Conservation (phyloP, 2,888 invertebrate species). For the Drosophila paucipuncta region DNA sequence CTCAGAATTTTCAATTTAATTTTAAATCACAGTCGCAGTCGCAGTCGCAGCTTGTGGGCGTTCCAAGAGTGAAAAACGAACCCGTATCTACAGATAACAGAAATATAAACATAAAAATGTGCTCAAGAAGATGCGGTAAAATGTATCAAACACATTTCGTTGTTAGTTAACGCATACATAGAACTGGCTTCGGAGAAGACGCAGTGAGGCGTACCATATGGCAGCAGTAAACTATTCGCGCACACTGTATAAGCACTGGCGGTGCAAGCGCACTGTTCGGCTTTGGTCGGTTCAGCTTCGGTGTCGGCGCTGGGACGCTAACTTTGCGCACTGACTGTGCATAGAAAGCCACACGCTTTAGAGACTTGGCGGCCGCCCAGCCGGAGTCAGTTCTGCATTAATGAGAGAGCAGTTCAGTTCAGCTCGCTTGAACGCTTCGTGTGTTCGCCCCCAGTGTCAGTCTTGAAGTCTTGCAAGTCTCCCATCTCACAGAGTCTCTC, state of each 20-base stretch:
- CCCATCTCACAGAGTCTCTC: conserved; percentile 5
- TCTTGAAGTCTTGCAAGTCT: conserved; percentile 2
- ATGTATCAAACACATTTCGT: conserved; percentile 24
- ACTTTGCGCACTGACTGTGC: conserved; percentile 69
- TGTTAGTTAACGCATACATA: conserved; percentile 13
- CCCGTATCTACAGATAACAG: conserved; percentile 15
- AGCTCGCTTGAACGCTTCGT: conserved; percentile 70
- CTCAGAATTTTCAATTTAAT: conserved; percentile 51
- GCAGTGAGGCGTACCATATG: conserved; percentile 46
- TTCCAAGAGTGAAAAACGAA: conserved; percentile 24
- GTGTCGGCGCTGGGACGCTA: conserved; percentile 43
- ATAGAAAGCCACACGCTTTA: conserved; percentile 76
- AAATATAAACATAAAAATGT: conserved; percentile 35
- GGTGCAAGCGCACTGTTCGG: conserved; percentile 13
- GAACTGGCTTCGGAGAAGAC: conserved; percentile 33
- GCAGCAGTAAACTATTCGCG: conserved; percentile 9
- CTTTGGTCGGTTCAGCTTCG: conserved; percentile 11
- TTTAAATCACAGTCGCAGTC: conserved; percentile 14
- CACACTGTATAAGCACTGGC: conserved; percentile 30
- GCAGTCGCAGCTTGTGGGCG: conserved; percentile 39
- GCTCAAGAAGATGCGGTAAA: conserved; percentile 27
- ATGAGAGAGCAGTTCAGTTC: conserved; percentile 83
- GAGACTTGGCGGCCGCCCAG: conserved; percentile 58
- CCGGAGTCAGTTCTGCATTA: conserved; percentile 84
- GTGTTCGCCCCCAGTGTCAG: conserved; percentile 68